A percentile compares a stretch with the other conserved stretches of the same genome.
phyloP scores from a whole-genome alignment of 2,888 invertebrate species.

The Tridacna crocea region DNA sequence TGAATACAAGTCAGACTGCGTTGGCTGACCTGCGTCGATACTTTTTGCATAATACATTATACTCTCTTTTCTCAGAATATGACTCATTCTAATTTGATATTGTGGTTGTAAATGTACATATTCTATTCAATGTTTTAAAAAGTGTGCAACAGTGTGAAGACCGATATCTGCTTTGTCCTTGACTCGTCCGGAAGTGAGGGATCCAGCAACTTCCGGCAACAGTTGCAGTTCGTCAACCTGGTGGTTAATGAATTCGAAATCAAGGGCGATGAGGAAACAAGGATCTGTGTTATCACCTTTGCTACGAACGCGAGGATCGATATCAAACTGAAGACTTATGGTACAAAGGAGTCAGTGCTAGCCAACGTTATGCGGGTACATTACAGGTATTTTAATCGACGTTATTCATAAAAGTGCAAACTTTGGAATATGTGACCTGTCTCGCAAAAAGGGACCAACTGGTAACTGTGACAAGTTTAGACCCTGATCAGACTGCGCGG shows the following conservation, averaged over 20 bases:
- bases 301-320: constrained; percentile 32
- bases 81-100: too few relatives aligned
- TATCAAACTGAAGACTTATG: constrained; percentile 23
- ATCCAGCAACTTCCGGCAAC: constrained; percentile 62
- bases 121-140: too few relatives aligned
- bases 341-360: constrained; percentile 8
- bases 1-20: too few relatives aligned
- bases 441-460: too few relatives aligned
- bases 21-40: too few relatives aligned
- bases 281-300: constrained; percentile 64
- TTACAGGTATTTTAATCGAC: constrained; percentile 19
- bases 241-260: constrained; percentile 67
- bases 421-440: too few relatives aligned
- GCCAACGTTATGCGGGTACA: constrained; percentile 27
- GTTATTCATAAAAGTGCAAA: too few relatives aligned
- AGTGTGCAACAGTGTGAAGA: constrained; percentile 44
- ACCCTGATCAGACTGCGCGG: too few relatives aligned
- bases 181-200: constrained; percentile 69
- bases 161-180: constrained; percentile 68
- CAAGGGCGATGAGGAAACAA: constrained; percentile 48
- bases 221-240: constrained; percentile 66
- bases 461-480: too few relatives aligned
- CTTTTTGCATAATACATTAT: too few relatives aligned
- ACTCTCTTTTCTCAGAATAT: too few relatives aligned
- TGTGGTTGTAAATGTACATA: too few relatives aligned